These are phyloP conservation scores for Vireo altiloquus DNA, from an alignment of 2,113 vertebrate species.

Conservation along the genomic window DNA sequence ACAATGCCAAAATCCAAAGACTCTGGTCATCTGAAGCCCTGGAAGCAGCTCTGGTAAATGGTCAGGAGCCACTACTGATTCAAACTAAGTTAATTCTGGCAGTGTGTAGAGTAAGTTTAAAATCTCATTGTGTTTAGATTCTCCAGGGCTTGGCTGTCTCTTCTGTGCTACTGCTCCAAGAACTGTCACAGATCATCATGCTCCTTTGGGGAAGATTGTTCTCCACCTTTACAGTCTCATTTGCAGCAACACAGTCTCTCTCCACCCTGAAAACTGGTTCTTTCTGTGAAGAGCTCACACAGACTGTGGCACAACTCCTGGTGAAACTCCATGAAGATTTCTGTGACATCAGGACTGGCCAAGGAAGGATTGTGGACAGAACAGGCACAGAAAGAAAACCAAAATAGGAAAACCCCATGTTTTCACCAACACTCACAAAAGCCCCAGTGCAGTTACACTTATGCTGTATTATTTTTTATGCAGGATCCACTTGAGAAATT, in stretches of 20 bases:
- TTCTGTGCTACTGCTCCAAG: not conserved
- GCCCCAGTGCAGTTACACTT: not conserved
- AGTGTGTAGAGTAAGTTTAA: not conserved
- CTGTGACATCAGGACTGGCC: not conserved
- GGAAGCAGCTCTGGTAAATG: not conserved
- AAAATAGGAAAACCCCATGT: accelerated
- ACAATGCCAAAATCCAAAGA: not conserved
- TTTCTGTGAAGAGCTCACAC: not conserved
- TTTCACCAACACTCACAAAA: not conserved
- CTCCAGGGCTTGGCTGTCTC: not conserved
- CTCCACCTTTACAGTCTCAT: not conserved
- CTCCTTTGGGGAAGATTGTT: not conserved
- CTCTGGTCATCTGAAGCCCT: not conserved
- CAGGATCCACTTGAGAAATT: not conserved
- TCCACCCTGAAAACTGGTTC: not conserved
- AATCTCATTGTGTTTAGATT: not conserved
- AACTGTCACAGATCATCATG: not conserved
- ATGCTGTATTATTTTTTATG: not conserved
- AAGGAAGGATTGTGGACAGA: not conserved
- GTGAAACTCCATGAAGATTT: not conserved
- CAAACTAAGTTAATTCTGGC: not conserved
- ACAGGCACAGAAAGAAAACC: not conserved
- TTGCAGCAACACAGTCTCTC: not conserved
- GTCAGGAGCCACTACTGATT: not conserved
- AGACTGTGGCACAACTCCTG: not conserved